Evolutionary conservation across 2,888 invertebrate genomes (phyloP).

Genomic region (Agrochola lota): DNA sequence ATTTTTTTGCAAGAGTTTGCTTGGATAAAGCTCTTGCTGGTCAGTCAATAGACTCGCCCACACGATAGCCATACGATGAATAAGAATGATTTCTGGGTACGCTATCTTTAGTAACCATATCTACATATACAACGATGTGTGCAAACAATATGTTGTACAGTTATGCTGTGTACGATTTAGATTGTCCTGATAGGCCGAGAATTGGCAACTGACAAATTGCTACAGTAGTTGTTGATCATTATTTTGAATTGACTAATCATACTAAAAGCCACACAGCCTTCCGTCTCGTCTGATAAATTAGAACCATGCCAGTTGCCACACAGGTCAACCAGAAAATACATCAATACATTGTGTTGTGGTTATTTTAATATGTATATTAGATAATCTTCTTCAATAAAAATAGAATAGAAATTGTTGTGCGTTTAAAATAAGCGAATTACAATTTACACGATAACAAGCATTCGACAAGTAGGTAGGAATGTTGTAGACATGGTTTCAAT

Average conservation of each 20-base stretch:
- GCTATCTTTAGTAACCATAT: conserved; percentile 22
- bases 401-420: neutral
- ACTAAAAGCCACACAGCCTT: neutral
- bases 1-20: neutral
- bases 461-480: conserved; percentile 5
- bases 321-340: conserved; percentile 15
- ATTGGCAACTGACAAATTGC: neutral
- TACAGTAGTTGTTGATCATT: conserved; percentile 4
- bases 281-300: neutral
- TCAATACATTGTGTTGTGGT: neutral
- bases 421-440: neutral
- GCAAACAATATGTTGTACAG: neutral
- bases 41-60: conserved; percentile 29
- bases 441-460: conserved; percentile 1
- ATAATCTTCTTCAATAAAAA: neutral
- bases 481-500: neutral
- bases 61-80: conserved; percentile 27
- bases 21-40: neutral
- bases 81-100: conserved; percentile 18
- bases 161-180: neutral
- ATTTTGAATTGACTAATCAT: neutral
- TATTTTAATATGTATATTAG: neutral
- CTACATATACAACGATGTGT: neutral
- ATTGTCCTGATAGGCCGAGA: neutral
- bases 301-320: conserved; percentile 15